Conservation (phyloP, 2,888 invertebrate genomes). For the Meghimatium bilineatum region DNA sequence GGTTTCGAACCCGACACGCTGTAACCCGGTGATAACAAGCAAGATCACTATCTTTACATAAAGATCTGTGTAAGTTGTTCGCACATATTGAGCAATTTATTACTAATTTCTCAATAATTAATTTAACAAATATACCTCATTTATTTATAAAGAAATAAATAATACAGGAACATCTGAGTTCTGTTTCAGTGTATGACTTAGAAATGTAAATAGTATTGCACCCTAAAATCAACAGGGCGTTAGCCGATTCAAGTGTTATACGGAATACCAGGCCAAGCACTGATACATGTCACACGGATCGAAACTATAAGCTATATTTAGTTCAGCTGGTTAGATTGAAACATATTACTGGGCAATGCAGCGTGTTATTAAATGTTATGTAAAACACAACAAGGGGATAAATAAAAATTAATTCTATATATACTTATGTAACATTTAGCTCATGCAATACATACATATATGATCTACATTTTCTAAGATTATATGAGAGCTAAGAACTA, state of each 20-base stretch:
- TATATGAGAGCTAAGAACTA: neutral
- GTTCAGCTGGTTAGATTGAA: neutral
- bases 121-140: too few species aligned
- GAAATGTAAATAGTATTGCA: neutral
- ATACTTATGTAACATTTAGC: neutral
- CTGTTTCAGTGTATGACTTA: neutral
- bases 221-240: slow-evolving; percentile 38
- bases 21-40: too few species aligned
- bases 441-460: neutral
- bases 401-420: too few species aligned
- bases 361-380: neutral
- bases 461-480: neutral
- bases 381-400: neutral
- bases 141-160: too few species aligned
- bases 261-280: slow-evolving; percentile 20
- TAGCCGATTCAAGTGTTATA: slow-evolving; percentile 18
- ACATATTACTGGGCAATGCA: slow-evolving; percentile 29
- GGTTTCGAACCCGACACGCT: too few species aligned
- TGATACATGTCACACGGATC: slow-evolving; percentile 33
- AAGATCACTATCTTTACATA: too few species aligned
- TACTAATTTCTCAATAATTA: too few species aligned
- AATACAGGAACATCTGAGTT: too few species aligned
- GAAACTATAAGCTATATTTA: slow-evolving; percentile 38
- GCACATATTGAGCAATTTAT: too few species aligned
- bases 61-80: too few species aligned